phyloP scores from a whole-genome alignment of 1,140 invertebrate species.

The Diprion similis region DNA sequence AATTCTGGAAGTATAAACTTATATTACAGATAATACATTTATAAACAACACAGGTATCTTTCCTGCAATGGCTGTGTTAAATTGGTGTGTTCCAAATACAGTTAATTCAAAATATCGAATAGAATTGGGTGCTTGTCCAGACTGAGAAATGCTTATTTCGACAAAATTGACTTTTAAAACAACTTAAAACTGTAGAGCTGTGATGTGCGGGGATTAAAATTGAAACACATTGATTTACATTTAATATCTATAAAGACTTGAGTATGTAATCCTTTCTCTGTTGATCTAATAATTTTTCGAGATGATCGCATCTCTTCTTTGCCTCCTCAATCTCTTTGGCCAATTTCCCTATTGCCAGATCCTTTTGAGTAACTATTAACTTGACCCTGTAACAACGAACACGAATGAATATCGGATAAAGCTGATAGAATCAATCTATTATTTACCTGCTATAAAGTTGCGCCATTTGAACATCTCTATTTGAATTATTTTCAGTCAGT shows the following conservation, averaged over 20 bases:
- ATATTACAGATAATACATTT: too few species aligned
- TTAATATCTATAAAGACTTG: slow-evolving; percentile 49
- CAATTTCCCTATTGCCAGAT: slow-evolving; percentile 74
- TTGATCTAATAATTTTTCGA: slow-evolving; percentile 78
- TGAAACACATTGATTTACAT: background rate
- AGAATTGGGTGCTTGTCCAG: background rate
- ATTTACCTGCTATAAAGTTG: slow-evolving; percentile 57
- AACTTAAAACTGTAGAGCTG: too few species aligned
- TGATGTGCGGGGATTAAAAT: too few species aligned
- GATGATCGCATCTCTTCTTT: slow-evolving; percentile 73
- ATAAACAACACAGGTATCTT: too few species aligned
- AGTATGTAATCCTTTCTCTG: slow-evolving; percentile 74
- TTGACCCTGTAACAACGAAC: slow-evolving; percentile 69
- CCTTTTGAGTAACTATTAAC: slow-evolving; percentile 78
- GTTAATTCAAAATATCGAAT: background rate
- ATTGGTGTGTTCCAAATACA: background rate
- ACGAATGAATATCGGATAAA: slow-evolving; percentile 60
- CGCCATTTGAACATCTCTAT: slow-evolving; percentile 45
- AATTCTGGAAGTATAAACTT: too few species aligned
- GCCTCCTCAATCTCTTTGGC: slow-evolving; percentile 71
- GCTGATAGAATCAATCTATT: slow-evolving; percentile 45
- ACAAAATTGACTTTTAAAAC: too few species aligned
- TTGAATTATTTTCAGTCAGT: slow-evolving; percentile 45
- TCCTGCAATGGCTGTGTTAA: too few species aligned
- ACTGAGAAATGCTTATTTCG: background rate